Base-by-base conservation (phyloP, 2,113 vertebrate genomes). In the Sorex fumeus region DNA sequence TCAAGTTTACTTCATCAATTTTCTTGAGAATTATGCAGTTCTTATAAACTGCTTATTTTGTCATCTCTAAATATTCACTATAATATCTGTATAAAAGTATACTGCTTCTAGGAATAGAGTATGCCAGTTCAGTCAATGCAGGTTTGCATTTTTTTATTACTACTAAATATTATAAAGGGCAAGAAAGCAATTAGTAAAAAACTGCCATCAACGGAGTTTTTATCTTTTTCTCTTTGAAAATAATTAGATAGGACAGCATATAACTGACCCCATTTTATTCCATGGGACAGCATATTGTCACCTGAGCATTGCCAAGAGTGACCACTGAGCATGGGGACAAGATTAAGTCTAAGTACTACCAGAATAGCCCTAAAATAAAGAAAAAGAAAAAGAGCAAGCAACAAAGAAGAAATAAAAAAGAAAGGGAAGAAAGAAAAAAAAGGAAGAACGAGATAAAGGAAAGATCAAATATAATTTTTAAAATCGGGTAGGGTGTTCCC, bases 121-220 rank as follows among this genome's bases (percentile, higher is more conserved):
- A 77, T 4, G 3, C 57, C 11, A 4, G 77, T 25, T 81, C 18
- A 19, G 13, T 53, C 18, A 53, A 23, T 53, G n/a, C 45, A 72
- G 43, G 21, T 32, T 81, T 34, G 10, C 6, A 40, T 40, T 4
- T 53, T 28, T 64, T 85, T 83, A 69, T 71, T 74, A 62, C 69
- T 84, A 64, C 10, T 80, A 50, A 75, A 7, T 78, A 66, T 53
- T 84, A 90, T 23, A 77, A 85, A 91, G 12, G 28, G 32, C 11
- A 66, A 91, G 40, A 32, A 90, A 69, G 45, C 30, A 62, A 71
- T 67, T 80, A 25, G 16, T 80, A 71, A n/a, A 85, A 60, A 83
- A 76, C 5, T 84, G 1, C 53, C 40, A 85, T 28, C 15, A 11
- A n/a, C 7, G 18, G 53, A 76, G 3, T 13, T 36, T 34, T 84